Evolutionary conservation across 1,140 invertebrate species (phyloP).

Genomic region (Mamestra configurata): DNA sequence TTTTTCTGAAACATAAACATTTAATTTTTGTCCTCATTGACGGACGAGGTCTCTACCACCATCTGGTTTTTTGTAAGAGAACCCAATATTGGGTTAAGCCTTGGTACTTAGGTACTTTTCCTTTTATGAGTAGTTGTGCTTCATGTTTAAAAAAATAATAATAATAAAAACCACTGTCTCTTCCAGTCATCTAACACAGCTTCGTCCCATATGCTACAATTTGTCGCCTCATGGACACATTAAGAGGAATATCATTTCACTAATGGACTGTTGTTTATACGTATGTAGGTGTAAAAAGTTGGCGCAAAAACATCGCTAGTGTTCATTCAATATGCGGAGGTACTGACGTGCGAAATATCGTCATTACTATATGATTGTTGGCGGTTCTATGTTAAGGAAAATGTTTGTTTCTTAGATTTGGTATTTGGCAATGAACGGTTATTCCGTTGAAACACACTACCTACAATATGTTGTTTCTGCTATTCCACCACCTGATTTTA

Average conservation of each 20-base stretch:
- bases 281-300: slow-evolving; percentile 56
- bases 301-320: slow-evolving; percentile 36
- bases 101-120: no score
- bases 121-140: no score
- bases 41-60: no score
- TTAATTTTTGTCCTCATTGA: no score
- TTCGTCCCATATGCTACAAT: slow-evolving; percentile 54
- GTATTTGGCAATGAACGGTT: not conserved
- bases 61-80: no score
- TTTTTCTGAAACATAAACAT: not conserved
- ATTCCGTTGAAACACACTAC: not conserved
- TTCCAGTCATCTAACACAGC: slow-evolving; percentile 32
- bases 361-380: slow-evolving; percentile 32
- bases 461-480: no score
- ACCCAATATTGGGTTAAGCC: no score
- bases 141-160: no score
- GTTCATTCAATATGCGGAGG: slow-evolving; percentile 35
- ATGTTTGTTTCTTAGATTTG: not conserved
- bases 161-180: not conserved
- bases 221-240: slow-evolving; percentile 62
- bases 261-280: slow-evolving; percentile 62
- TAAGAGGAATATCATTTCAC: slow-evolving; percentile 67
- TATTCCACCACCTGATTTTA: no score
- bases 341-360: slow-evolving; percentile 51
- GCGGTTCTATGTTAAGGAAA: not conserved